These are phyloP conservation scores for Cirrhinus mrigala DNA, from an alignment of 2,797 vertebrate species.

Conservation along the genomic window DNA sequence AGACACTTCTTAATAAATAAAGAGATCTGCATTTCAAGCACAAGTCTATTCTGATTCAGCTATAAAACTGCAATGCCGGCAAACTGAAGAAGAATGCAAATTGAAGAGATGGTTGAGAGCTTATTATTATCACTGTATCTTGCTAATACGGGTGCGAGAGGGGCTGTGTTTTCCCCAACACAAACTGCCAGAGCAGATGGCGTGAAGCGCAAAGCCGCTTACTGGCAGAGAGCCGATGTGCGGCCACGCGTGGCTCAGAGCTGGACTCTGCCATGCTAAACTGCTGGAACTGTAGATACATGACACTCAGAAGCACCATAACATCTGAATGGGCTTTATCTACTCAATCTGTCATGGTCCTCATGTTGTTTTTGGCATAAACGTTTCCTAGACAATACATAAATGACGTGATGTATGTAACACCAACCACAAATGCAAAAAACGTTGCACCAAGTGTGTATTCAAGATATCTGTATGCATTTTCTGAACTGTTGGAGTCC, in stretches of 20 bases:
- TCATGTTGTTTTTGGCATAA: conserved; percentile 3
- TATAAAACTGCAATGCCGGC: conserved; percentile 2
- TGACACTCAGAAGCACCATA: conserved; percentile 44
- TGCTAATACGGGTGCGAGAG: conserved; percentile 45
- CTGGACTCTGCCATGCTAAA: conserved; percentile 13
- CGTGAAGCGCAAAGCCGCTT: conserved; percentile 76
- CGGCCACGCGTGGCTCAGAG: conserved; percentile 60
- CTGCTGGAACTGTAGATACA: conserved; percentile 28
- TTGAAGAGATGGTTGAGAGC: conserved; percentile 25
- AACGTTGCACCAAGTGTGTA: neutral
- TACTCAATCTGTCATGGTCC: conserved; percentile 9
- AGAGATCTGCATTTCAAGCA: neutral
- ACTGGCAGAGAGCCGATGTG: conserved; percentile 70
- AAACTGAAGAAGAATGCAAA: conserved; percentile 36
- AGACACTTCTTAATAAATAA: conserved; percentile 4
- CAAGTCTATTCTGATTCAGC: neutral
- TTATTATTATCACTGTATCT: conserved; percentile 44
- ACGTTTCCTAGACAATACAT: neutral
- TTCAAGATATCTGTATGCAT: neutral
- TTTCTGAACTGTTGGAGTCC: neutral
- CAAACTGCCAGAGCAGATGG: conserved; percentile 78
- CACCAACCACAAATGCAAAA: neutral
- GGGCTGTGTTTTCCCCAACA: conserved; percentile 61
- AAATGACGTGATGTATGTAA: neutral
- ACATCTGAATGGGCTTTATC: conserved; percentile 18